phyloP scores from a whole-genome alignment of 2,888 invertebrate genomes.

The Idaea biselata region DNA sequence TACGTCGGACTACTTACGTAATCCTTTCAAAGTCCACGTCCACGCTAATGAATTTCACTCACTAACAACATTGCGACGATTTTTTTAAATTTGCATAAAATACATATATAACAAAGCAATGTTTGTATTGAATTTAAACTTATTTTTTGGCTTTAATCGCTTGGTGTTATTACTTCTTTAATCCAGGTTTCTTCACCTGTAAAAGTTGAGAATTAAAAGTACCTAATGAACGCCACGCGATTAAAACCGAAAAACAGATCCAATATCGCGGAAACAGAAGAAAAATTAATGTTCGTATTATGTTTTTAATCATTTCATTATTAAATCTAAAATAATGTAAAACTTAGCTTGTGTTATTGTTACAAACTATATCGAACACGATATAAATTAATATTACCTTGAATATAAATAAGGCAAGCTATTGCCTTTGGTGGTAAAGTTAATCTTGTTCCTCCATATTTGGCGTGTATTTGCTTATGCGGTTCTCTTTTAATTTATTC shows the following conservation, averaged over 20 bases:
- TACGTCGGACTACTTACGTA: not conserved
- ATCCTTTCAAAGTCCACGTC: not conserved
- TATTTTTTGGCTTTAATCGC: too few relatives aligned
- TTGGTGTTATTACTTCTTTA: too few relatives aligned
- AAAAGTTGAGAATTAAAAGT: too few relatives aligned
- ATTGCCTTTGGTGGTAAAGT: slow-evolving; percentile 39
- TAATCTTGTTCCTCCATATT: slow-evolving; percentile 48
- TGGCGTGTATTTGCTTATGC: slow-evolving; percentile 43
- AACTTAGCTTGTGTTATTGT: not conserved
- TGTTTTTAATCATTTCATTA: not conserved
- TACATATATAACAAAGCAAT: not conserved
- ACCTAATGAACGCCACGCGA: too few relatives aligned
- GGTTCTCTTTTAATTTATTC: slow-evolving; percentile 44
- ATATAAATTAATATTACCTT: slow-evolving; percentile 42
- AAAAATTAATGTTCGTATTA: too few relatives aligned
- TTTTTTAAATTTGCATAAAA: not conserved
- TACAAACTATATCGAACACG: slow-evolving; percentile 5
- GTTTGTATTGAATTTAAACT: too few relatives aligned
- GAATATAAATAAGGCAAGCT: slow-evolving; percentile 38
- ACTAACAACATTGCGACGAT: not conserved
- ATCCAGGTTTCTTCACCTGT: too few relatives aligned
- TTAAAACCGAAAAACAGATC: too few relatives aligned
- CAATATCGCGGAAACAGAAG: too few relatives aligned
- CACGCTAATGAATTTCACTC: not conserved
- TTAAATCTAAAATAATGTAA: not conserved